phyloP scores from a whole-genome alignment of 2,113 vertebrate species.

The Zosterops borbonicus region DNA sequence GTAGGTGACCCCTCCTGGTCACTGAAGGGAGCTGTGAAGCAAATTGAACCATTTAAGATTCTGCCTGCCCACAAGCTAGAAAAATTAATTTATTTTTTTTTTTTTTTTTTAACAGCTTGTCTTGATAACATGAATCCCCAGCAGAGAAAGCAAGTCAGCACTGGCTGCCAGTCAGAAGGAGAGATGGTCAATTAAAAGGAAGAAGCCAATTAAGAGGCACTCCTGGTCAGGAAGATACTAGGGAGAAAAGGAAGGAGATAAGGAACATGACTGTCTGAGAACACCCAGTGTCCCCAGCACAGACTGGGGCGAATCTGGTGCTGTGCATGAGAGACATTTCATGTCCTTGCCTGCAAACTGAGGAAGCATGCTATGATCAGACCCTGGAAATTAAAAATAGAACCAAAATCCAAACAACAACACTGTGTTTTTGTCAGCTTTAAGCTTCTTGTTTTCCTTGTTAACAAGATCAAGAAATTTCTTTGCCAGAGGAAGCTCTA shows the following conservation, averaged over 20 bases:
- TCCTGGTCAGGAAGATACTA: neutral
- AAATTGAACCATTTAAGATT: no score
- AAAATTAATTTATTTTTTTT: no score
- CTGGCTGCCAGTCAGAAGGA: neutral
- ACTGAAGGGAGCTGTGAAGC: no score
- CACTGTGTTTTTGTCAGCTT: neutral
- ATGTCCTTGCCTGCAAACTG: neutral
- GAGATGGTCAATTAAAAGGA: neutral
- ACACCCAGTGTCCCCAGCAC: neutral
- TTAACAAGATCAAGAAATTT: neutral
- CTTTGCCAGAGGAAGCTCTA: neutral
- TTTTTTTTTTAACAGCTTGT: neutral
- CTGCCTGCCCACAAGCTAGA: no score
- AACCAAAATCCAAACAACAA: neutral
- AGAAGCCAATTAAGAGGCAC: neutral
- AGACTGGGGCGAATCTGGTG: neutral
- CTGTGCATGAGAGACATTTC: neutral
- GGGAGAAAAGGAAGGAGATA: neutral
- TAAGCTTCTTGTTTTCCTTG: neutral
- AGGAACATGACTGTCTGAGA: neutral
- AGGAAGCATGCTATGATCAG: neutral
- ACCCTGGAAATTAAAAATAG: neutral
- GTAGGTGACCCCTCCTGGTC: no score
- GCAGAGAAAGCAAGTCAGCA: neutral
- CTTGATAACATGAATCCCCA: neutral